Conservation (phyloP, 2,888 invertebrate genomes). For the Deroplatys truncata region DNA sequence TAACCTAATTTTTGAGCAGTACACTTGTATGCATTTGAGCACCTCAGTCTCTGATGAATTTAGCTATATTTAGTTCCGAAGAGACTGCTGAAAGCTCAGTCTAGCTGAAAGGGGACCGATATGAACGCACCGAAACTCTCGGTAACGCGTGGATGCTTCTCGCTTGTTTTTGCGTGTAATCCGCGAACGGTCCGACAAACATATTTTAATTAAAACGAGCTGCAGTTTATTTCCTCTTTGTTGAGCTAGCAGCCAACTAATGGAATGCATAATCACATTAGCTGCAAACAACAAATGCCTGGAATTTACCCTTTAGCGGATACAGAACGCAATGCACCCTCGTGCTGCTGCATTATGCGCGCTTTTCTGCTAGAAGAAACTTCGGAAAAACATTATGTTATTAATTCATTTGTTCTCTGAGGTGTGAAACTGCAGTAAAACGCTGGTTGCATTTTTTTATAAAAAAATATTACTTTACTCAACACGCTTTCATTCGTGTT, state of each 20-base stretch:
- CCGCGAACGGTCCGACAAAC: background rate
- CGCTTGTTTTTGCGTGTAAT: background rate
- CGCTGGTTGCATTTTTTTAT: background rate
- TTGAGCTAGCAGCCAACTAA: background rate
- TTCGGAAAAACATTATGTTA: background rate
- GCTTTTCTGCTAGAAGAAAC: background rate
- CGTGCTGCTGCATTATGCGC: background rate
- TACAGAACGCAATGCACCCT: background rate
- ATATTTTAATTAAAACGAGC: background rate
- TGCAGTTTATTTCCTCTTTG: background rate
- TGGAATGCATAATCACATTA: background rate
- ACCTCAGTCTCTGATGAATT: too few relatives aligned
- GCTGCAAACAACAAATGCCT: background rate
- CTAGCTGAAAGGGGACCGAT: background rate
- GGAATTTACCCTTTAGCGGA: background rate
- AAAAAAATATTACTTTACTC: background rate
- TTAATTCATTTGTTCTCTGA: background rate
- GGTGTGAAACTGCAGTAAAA: background rate
- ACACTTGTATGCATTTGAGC: too few relatives aligned
- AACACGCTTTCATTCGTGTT: too few relatives aligned
- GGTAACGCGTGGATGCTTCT: background rate
- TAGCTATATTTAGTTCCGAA: too few relatives aligned
- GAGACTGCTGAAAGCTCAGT: background rate
- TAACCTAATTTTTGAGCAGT: too few relatives aligned
- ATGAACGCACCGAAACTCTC: background rate